A percentile compares a stretch with the other conserved stretches of the same genome.
These are phyloP conservation scores for roundworm (Caenorhabditis elegans) DNA, from an alignment of 1,140 invertebrate genomes.

Conservation along the genomic window WBcel235 BX284606.5:10100501-10101000, in stretches of 20 bases:
- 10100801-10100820: slow-evolving; percentile 91
- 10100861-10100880: slow-evolving; percentile 91
- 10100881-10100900: slow-evolving; percentile 91
- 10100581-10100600: slow-evolving; percentile 54
- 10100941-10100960: slow-evolving; percentile 98
- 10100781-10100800: slow-evolving; percentile 97
- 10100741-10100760: slow-evolving; percentile 77
- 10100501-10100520: slow-evolving; percentile 82
- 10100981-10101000: slow-evolving; percentile 89
- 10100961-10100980: slow-evolving; percentile 76
- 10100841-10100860: slow-evolving; percentile 98
- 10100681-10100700: slow-evolving; percentile 85
- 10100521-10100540: slow-evolving; percentile 86
- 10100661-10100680: slow-evolving; percentile 84
- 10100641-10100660: slow-evolving; percentile 70
- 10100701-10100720: slow-evolving; percentile 83
- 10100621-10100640: slow-evolving; percentile 55
- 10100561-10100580: slow-evolving; percentile 78
- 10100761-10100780: slow-evolving; percentile 85
- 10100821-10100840: slow-evolving; percentile 87
- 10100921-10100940: slow-evolving; percentile 91
- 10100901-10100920: slow-evolving; percentile 78
- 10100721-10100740: slow-evolving; percentile 84
- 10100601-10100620: slow-evolving; percentile 46
- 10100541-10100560: slow-evolving; percentile 85